These are phyloP conservation scores for Gymnothorax reevesii DNA, from an alignment of 2,797 vertebrate species.

Conservation along the genomic window DNA sequence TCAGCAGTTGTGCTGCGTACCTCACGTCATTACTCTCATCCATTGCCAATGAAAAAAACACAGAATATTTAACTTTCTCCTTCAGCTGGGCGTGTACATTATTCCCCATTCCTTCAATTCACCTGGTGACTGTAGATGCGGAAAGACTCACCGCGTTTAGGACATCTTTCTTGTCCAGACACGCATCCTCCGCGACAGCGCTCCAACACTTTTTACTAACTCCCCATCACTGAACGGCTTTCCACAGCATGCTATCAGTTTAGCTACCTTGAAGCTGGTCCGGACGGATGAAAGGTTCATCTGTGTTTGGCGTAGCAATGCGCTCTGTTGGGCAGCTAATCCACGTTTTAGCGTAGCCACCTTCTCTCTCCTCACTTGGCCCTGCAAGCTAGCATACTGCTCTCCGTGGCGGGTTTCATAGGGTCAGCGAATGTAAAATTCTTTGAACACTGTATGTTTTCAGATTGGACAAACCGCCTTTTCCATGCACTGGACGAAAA, in stretches of 20 bases:
- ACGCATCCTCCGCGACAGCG: neutral
- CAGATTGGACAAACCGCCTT: constrained; percentile 30
- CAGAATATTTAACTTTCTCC: constrained; percentile 42
- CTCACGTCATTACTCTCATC: constrained; percentile 52
- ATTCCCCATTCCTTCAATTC: constrained; percentile 43
- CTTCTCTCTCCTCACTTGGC: constrained; percentile 29
- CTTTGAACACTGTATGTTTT: constrained; percentile 26
- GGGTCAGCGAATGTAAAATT: constrained; percentile 25
- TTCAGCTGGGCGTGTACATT: constrained; percentile 49
- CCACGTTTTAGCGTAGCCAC: constrained; percentile 30
- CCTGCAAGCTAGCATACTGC: constrained; percentile 22
- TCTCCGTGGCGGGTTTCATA: constrained; percentile 33
- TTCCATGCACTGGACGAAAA: constrained; percentile 26
- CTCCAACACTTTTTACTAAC: constrained; percentile 39
- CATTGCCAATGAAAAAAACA: constrained; percentile 46
- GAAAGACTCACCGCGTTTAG: constrained; percentile 44
- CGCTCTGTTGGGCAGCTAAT: constrained; percentile 26
- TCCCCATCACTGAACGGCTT: constrained; percentile 40
- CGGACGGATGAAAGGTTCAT: constrained; percentile 29
- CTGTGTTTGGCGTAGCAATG: constrained; percentile 26
- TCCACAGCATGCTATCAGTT: constrained; percentile 25
- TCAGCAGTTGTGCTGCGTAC: constrained; percentile 47
- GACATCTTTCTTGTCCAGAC: neutral
- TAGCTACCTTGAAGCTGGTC: constrained; percentile 26
- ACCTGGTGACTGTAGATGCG: constrained; percentile 43